phyloP scores from a whole-genome alignment of 2,797 vertebrate species.

The Bovichtus diacanthus region DNA sequence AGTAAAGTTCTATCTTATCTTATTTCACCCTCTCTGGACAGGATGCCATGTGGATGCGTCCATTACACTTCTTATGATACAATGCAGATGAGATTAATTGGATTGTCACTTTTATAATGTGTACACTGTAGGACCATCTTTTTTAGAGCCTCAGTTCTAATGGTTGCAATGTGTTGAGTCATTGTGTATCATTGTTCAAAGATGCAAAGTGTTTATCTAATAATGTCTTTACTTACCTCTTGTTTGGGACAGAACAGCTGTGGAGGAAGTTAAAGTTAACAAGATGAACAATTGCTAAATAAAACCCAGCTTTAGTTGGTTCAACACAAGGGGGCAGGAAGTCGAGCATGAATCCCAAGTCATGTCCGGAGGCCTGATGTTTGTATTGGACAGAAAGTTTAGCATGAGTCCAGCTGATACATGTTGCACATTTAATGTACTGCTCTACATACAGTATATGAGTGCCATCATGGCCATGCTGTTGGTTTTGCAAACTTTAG shows the following conservation, averaged over 20 bases:
- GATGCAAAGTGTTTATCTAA: slow-evolving; percentile 21
- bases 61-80: background rate
- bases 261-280: slow-evolving; percentile 39
- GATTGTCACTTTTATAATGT: background rate
- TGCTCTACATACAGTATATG: background rate
- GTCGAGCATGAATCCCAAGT: slow-evolving; percentile 14
- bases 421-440: background rate
- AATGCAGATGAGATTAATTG: background rate
- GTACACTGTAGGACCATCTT: background rate
- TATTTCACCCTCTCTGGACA: background rate
- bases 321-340: slow-evolving; percentile 27
- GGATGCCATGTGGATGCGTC: background rate
- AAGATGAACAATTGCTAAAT: slow-evolving; percentile 27
- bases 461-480: background rate
- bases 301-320: slow-evolving; percentile 36
- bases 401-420: background rate
- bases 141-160: background rate
- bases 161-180: slow-evolving; percentile 4
- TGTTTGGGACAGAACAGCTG: slow-evolving; percentile 55
- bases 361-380: background rate
- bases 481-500: slow-evolving; percentile 2
- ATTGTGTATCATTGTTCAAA: slow-evolving; percentile 4
- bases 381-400: background rate
- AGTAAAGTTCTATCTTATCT: background rate
- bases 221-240: slow-evolving; percentile 36